Percentiles rank a stretch among this genome's conserved stretches.
Conservation (phyloP, 2,888 invertebrate species). For the Watsonalla binaria region DNA sequence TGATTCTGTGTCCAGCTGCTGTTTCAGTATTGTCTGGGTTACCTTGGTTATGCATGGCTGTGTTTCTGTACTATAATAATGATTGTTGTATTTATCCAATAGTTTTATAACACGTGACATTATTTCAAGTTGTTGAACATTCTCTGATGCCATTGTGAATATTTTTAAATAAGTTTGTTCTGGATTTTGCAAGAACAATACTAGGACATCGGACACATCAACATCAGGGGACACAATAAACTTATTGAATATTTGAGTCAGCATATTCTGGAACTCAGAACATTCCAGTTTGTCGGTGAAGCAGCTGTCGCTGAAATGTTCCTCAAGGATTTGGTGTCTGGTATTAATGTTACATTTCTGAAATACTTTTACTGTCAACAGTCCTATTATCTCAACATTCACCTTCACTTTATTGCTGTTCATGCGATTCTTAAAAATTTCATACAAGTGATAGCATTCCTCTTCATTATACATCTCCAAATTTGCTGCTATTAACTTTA, state of each 20-base stretch:
- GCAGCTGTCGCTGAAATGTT: conserved; percentile 40
- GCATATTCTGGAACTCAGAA: conserved; percentile 33
- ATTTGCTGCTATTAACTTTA: conserved; percentile 37
- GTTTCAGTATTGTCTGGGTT: conserved; percentile 37
- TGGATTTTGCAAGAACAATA: conserved; percentile 60
- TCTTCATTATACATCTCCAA: conserved; percentile 37
- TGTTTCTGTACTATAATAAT: conserved; percentile 53
- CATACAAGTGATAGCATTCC: conserved; percentile 41
- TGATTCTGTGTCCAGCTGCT: conserved; percentile 32
- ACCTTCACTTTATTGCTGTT: conserved; percentile 29
- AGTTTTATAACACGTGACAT: conserved; percentile 53
- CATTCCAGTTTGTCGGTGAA: conserved; percentile 39
- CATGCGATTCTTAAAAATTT: conserved; percentile 29
- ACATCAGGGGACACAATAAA: conserved; percentile 38
- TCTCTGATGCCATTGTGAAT: conserved; percentile 51
- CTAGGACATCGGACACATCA: conserved; percentile 46
- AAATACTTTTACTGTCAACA: conserved; percentile 44
- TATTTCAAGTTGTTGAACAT: conserved; percentile 45
- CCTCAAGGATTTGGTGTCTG: conserved; percentile 44
- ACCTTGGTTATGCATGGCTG: conserved; percentile 50
- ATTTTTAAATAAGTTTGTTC: conserved; percentile 47
- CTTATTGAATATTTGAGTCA: conserved; percentile 62
- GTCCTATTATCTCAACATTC: conserved; percentile 29
- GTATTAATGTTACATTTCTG: conserved; percentile 33
- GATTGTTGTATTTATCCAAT: conserved; percentile 45